These are phyloP conservation scores for Catocala fraxini DNA, from an alignment of 2,888 invertebrate genomes.

Conservation along the genomic window DNA sequence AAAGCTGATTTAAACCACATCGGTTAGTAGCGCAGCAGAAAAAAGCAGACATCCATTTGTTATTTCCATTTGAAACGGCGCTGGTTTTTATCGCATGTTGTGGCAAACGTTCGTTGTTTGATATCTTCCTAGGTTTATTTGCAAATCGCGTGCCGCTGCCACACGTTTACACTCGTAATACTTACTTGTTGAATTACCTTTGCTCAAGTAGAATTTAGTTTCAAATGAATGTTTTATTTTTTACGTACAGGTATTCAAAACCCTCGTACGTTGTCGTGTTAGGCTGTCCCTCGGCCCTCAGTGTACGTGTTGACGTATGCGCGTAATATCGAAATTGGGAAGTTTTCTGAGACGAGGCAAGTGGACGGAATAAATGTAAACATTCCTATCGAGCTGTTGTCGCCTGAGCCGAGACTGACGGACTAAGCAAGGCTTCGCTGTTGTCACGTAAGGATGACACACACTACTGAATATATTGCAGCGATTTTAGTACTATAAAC, in stretches of 20 bases:
- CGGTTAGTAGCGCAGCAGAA: conserved; percentile 54
- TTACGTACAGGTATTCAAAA: conserved; percentile 45
- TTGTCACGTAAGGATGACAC: conserved; percentile 12
- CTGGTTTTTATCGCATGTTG: conserved; percentile 79
- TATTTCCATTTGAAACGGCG: conserved; percentile 75
- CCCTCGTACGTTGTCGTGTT: conserved; percentile 44
- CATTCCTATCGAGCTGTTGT: conserved; percentile 40
- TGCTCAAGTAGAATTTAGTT: conserved; percentile 62
- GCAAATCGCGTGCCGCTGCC: conserved; percentile 79
- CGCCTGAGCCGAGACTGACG: conserved; percentile 23
- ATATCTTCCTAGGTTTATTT: conserved; percentile 85
- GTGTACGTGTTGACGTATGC: conserved; percentile 43
- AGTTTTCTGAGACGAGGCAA: conserved; percentile 34
- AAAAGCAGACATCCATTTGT: conserved; percentile 69
- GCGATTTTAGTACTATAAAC: no score
- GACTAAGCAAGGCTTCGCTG: conserved; percentile 17
- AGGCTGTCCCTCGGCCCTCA: conserved; percentile 24
- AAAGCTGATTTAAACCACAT: conserved; percentile 59
- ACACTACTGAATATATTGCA: background rate
- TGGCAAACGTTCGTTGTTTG: conserved; percentile 71
- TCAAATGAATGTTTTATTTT: conserved; percentile 53
- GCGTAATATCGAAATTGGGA: conserved; percentile 10
- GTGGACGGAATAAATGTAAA: conserved; percentile 36
- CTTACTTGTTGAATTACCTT: conserved; percentile 79
- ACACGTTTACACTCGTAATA: conserved; percentile 68